A percentile compares a stretch with the other conserved stretches of the same genome.
phyloP scores from a whole-genome alignment of 1,140 invertebrate species.

The Pseudomyrmex cubaensis region DNA sequence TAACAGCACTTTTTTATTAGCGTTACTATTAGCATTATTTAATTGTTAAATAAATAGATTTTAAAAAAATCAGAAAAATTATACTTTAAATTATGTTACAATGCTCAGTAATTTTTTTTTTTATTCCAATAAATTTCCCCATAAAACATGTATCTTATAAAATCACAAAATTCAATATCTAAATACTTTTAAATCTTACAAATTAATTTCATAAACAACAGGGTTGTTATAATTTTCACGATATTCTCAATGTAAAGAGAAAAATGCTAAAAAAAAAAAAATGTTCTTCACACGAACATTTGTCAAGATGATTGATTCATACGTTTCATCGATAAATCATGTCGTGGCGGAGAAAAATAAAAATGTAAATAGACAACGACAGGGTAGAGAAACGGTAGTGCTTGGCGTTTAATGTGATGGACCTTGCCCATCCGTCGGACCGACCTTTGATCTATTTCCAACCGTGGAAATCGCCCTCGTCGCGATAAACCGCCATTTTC shows the following conservation, averaged over 20 bases:
- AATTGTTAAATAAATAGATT: not conserved
- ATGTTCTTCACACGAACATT: not conserved
- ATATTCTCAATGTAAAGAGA: not conserved
- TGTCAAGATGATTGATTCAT: not conserved
- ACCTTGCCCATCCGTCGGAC: constrained; percentile 62
- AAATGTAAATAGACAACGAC: constrained; percentile 29
- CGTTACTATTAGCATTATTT: not conserved
- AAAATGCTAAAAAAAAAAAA: not conserved
- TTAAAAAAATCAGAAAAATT: not conserved
- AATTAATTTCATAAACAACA: not conserved
- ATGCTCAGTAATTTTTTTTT: no score
- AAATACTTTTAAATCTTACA: not conserved
- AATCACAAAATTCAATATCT: no score
- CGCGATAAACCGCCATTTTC: constrained; percentile 68
- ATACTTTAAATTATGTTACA: not conserved
- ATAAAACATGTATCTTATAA: no score
- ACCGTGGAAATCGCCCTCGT: constrained; percentile 58
- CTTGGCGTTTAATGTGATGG: constrained; percentile 28
- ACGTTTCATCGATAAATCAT: constrained; percentile 8
- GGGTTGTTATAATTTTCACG: not conserved
- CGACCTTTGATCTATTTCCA: constrained; percentile 82
- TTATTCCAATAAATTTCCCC: no score
- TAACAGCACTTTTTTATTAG: not conserved
- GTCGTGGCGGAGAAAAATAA: constrained; percentile 4
- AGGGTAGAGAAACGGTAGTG: constrained; percentile 35